Conservation (phyloP, 2,888 invertebrate genomes). For the Volucella inanis region DNA sequence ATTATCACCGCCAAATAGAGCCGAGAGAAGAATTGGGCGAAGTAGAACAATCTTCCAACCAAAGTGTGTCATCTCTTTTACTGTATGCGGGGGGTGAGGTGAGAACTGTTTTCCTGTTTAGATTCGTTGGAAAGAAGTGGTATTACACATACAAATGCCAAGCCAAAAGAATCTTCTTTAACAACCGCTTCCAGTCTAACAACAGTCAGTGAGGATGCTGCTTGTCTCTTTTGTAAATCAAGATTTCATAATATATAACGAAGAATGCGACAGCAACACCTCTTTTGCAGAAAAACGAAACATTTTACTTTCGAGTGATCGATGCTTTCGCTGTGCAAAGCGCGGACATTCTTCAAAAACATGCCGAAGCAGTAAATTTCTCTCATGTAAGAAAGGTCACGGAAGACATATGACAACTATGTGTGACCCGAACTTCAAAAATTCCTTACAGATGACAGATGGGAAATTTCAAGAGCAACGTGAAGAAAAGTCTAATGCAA, state of each 20-base stretch:
- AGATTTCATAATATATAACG: neutral
- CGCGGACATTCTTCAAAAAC: slow-evolving; percentile 33
- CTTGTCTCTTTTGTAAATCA: slow-evolving; percentile 12
- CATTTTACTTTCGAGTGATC: neutral
- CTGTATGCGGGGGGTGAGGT: slow-evolving; percentile 9
- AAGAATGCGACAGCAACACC: slow-evolving; percentile 5
- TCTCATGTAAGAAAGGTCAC: neutral
- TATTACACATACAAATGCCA: neutral
- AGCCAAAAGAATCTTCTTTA: neutral
- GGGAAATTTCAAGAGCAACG: neutral
- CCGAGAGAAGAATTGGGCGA: too few species aligned
- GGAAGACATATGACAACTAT: slow-evolving; percentile 33
- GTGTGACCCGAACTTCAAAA: slow-evolving; percentile 11
- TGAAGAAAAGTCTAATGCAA: neutral
- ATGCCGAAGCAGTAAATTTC: slow-evolving; percentile 34
- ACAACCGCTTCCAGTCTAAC: neutral
- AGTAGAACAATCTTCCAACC: neutral
- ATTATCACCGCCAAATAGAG: too few species aligned
- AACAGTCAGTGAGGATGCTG: neutral
- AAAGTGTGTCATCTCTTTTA: neutral
- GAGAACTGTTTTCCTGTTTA: slow-evolving; percentile 1
- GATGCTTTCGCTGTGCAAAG: slow-evolving; percentile 35
- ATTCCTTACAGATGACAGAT: neutral
- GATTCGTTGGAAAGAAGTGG: slow-evolving; percentile 15
- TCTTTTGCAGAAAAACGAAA: too few species aligned